phyloP scores from a whole-genome alignment of 1,140 invertebrate species.

The Microplitis demolitor region DNA sequence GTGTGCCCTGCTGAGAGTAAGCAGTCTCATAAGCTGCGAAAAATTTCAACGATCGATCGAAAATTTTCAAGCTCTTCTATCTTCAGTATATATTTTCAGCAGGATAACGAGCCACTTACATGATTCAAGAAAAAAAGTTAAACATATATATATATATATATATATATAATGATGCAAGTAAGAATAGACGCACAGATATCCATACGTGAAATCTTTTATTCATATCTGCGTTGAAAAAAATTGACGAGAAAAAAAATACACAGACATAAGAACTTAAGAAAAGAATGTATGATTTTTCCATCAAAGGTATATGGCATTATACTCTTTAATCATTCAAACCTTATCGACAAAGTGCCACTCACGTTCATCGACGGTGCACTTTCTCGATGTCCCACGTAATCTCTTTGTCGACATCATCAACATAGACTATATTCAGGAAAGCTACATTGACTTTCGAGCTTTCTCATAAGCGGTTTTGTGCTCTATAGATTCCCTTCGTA shows the following conservation, averaged over 20 bases:
- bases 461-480: background rate
- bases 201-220: background rate
- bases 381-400: background rate
- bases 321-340: conserved; percentile 12
- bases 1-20: background rate
- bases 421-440: background rate
- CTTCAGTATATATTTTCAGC: background rate
- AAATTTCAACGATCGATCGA: background rate
- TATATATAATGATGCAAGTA: background rate
- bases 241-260: background rate
- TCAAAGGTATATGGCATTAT: background rate
- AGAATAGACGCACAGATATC: background rate
- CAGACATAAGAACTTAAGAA: background rate
- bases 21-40: background rate
- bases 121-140: background rate
- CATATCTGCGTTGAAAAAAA: background rate
- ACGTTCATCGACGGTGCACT: background rate
- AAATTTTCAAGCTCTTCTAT: background rate
- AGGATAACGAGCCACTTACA: too few relatives aligned
- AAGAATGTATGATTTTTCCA: background rate
- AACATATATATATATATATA: too few relatives aligned
- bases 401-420: background rate
- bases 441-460: background rate
- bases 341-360: conserved; percentile 12
- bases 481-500: too few relatives aligned